Evolutionary conservation across 2,797 vertebrate genomes (phyloP), one percentile per base, ranked within the genome.

Genomic region (Enteromius radiatus): DNA sequence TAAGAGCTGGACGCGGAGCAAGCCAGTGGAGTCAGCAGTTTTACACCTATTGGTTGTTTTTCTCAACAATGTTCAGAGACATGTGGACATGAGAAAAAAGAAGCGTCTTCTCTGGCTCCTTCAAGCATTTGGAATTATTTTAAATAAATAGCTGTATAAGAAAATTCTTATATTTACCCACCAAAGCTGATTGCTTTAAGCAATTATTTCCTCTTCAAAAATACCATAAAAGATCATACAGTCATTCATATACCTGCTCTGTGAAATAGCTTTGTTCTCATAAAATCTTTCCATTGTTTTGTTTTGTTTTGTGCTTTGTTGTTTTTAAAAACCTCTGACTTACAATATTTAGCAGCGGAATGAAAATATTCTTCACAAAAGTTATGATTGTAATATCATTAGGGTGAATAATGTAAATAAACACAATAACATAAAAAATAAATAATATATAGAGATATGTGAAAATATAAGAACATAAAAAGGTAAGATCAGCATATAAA

Each of bases 1-100:
- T 84, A 86, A 88, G 86, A 83, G 70, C 81, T 43, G 26, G 84
- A 79, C n/a, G 71, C 81, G 89, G 87, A 88, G 89, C 85, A 86
- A 90, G 87, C 84, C 87, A 76, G 86, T 90, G 84, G 80, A 89
- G 91, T 94, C 93, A 93, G 93, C 91, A 92, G 81, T 93, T 93
- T 89, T 89, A 74, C 52, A 78, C 80, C 41, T 65, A 71, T 83
- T 1, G 17, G n/a, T n/a, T n/a, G 85, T 80, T 89, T 91, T 68
- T 47, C 84, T 87, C 64, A 83, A 84, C 89, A 88, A 71, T 84
- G 86, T 70, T 90, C 83, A 84, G 85, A 86, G 88, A 90, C 85
- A 56, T 84, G 65, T 87, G 82, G 83, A 89, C 87, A 90, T 86
- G 87, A 80, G 81, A 76, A 71, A 86, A 49, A 54, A 59, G 0